Conservation (phyloP, 2,113 vertebrate genomes). For the Oreochromis tanganicae region DNA sequence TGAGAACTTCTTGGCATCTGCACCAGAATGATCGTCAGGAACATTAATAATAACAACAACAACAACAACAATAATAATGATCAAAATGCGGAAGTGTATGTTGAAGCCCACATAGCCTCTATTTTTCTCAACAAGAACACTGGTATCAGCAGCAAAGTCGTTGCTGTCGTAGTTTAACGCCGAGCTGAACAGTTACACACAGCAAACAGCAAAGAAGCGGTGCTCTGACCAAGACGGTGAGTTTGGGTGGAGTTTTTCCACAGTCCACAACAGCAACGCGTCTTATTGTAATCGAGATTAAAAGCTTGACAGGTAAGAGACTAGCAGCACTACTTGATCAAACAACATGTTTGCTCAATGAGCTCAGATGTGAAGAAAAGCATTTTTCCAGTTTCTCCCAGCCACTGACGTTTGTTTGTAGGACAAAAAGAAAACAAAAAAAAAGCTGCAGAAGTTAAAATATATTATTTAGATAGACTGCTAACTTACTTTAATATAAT, state of each 20-base stretch:
- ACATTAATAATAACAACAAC: background rate
- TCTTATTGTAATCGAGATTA: background rate
- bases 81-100: fast-evolving
- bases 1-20: background rate
- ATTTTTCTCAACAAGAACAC: background rate
- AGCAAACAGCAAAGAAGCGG: background rate
- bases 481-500: background rate
- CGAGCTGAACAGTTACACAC: background rate
- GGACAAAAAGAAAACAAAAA: background rate
- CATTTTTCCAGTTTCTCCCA: background rate
- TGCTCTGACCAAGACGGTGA: background rate
- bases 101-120: background rate
- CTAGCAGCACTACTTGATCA: background rate
- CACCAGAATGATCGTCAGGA: background rate
- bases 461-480: background rate
- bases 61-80: background rate
- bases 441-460: background rate
- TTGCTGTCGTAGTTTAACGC: background rate
- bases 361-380: background rate
- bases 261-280: background rate
- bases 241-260: background rate
- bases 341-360: background rate
- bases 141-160: background rate
- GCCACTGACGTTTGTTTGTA: background rate
- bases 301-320: background rate